These are phyloP conservation scores for Epinephelus lanceolatus DNA, from an alignment of 2,113 vertebrate genomes.

Conservation along the genomic window DNA sequence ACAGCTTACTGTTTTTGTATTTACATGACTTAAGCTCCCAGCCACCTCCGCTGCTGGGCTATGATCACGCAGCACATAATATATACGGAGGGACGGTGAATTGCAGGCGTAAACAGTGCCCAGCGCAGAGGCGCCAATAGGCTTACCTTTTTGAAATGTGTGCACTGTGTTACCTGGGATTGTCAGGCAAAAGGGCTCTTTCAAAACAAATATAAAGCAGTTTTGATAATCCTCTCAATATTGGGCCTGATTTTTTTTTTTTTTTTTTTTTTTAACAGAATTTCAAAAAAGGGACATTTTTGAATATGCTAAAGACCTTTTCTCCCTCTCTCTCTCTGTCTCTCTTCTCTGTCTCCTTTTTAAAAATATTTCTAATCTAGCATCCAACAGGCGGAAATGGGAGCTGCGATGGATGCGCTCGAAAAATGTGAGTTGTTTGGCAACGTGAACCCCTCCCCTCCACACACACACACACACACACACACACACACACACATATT, in stretches of 20 bases:
- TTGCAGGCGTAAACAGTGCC: conserved; percentile 56
- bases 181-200: conserved; percentile 59
- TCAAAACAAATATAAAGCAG: conserved; percentile 67
- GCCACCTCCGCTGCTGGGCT: conserved; percentile 51
- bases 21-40: conserved; percentile 75
- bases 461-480: conserved; percentile 10
- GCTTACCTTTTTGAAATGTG: conserved; percentile 71
- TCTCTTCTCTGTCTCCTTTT: conserved; percentile 33
- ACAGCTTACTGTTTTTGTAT: conserved; percentile 75
- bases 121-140: conserved; percentile 39
- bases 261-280: conserved; percentile 48
- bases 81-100: conserved; percentile 44
- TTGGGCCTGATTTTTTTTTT: not conserved
- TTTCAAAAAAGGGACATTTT: conserved; percentile 51
- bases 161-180: conserved; percentile 68
- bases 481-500: conserved; percentile 19
- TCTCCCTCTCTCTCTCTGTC: conserved; percentile 25
- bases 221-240: conserved; percentile 69
- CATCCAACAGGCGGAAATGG: conserved; percentile 99
- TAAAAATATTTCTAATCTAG: conserved; percentile 80
- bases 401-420: conserved; percentile 98
- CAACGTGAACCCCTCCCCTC: not conserved
- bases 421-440: conserved; percentile 95
- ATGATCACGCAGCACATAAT: conserved; percentile 60
- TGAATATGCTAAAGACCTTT: conserved; percentile 69